Conservation (phyloP, 2,888 invertebrate species). For the Lissocephala sabroskyi region DNA sequence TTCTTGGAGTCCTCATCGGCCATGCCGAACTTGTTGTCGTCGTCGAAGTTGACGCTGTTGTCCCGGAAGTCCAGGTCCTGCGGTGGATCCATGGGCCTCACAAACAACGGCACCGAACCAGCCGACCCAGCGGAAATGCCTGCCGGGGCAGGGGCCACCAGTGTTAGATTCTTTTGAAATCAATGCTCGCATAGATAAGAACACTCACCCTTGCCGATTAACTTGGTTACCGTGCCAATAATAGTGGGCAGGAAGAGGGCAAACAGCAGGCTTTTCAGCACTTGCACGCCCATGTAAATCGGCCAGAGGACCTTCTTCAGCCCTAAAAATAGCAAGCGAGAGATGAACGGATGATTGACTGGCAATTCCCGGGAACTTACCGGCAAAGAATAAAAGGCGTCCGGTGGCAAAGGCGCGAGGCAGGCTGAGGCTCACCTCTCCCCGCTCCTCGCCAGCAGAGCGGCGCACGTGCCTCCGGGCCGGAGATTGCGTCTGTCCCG, state of each 20-base stretch:
- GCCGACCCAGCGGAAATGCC: constrained; percentile 69
- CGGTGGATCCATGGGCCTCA: constrained; percentile 72
- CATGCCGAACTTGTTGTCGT: constrained; percentile 56
- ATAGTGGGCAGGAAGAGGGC: constrained; percentile 90
- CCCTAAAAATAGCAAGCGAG: constrained; percentile 75
- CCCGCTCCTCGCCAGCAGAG: no score
- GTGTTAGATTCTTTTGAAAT: no score
- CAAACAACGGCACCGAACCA: constrained; percentile 68
- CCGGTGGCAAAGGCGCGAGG: constrained; percentile 76
- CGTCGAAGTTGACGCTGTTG: constrained; percentile 75
- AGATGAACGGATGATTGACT: no score
- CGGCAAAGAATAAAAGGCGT: constrained; percentile 77
- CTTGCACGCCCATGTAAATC: constrained; percentile 85
- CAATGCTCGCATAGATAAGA: no score
- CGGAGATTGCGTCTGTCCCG: no score
- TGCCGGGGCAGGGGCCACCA: constrained; percentile 18
- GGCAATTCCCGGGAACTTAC: constrained; percentile 66
- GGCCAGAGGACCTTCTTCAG: constrained; percentile 88
- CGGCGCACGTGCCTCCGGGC: constrained; percentile 74
- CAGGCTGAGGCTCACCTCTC: constrained; percentile 76
- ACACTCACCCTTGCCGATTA: constrained; percentile 85
- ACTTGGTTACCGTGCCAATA: constrained; percentile 86
- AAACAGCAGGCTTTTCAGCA: constrained; percentile 85
- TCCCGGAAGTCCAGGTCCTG: constrained; percentile 86
- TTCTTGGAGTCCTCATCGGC: constrained; percentile 38